Evolutionary conservation across 2,797 vertebrate genomes (phyloP), one percentile per base, ranked within the genome.

Genomic region (Discoglossus pictus): DNA sequence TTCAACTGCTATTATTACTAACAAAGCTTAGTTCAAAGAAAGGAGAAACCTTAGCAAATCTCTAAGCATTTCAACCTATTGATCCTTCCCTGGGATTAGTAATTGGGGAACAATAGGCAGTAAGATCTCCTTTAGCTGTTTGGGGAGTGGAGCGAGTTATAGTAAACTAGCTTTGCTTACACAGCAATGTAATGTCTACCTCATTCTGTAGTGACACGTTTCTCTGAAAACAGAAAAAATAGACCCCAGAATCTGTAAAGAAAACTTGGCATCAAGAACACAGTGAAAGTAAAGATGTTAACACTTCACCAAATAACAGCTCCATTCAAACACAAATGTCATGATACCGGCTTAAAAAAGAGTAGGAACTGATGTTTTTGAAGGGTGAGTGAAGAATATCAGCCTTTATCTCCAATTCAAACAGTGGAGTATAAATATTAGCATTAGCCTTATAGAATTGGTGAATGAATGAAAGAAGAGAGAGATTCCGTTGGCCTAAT

Each of bases 1-100:
- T 70, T 70, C 67, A 70, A 56, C 34, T 63, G 60, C 43, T 39
- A 63, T 70, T 70, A 56, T 63, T 63, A 50, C 42, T 56, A 63
- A 21, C 54, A 63, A 70, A 63, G 50, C 31, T 34, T 34, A 63
- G 59, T 70, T 70, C 67, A 70, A 70, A 70, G 67, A 34, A 39
- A 54, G 11, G 39, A 55, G 17, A 63, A 70, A 21, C 35, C 60
- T 62, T 54, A 35, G 18, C 42, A 62, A 70, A 70, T 62, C 51
- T 63, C 25, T 40, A 35, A 48, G 59, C 35, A 56, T 70, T 59
- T 27, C 35, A 70, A 54, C 67, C 60, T 50, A 70, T 56, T 70
- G 67, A 70, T 70, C 51, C 60, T 43, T 55, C 34, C 18, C 25
- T 47, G 31, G 67, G 52, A 63, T 70, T 61, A 69, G 66, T 69